Evolutionary conservation across 1,140 invertebrate genomes (phyloP).

Genomic region (Babylonia areolata): DNA sequence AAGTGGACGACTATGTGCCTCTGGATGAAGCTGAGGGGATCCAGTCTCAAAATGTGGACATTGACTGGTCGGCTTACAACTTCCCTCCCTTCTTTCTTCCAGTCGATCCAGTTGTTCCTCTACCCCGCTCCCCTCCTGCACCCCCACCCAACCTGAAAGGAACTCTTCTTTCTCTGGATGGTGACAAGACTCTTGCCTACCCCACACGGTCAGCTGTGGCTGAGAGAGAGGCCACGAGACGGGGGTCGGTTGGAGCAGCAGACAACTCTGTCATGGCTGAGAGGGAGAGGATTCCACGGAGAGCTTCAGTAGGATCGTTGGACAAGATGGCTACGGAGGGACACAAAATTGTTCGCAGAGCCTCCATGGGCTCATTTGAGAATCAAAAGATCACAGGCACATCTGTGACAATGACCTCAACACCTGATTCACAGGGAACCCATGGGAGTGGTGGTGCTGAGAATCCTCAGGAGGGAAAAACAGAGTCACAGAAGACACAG

Average conservation of each 20-base stretch:
- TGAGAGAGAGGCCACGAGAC: conserved; percentile 4
- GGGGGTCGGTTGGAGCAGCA: not conserved
- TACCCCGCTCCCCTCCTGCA: not conserved
- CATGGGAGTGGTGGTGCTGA: not conserved
- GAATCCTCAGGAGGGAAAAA: not conserved
- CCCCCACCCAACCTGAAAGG: not conserved
- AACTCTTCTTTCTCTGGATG: not conserved
- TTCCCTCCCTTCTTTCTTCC: conserved; percentile 55
- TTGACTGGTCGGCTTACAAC: conserved; percentile 60
- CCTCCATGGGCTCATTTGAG: not conserved
- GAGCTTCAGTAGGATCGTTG: not conserved
- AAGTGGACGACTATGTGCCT: conserved; percentile 50
- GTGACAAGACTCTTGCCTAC: conserved; percentile 4
- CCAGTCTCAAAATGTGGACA: not conserved
- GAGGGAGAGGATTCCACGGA: not conserved
- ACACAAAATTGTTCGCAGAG: not conserved
- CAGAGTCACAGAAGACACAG: not conserved
- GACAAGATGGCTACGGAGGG: not conserved
- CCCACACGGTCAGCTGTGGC: conserved; percentile 30
- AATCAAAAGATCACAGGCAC: not conserved
- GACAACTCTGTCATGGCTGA: not conserved
- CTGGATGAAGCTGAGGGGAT: conserved; percentile 9
- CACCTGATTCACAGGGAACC: not conserved
- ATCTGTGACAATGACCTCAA: not conserved
- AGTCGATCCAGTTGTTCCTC: conserved; percentile 26